A percentile compares a stretch with the other conserved stretches of the same genome.
These are phyloP conservation scores for Trachymyrmex septentrionalis DNA, from an alignment of 1,140 invertebrate species.

Conservation along the genomic window DNA sequence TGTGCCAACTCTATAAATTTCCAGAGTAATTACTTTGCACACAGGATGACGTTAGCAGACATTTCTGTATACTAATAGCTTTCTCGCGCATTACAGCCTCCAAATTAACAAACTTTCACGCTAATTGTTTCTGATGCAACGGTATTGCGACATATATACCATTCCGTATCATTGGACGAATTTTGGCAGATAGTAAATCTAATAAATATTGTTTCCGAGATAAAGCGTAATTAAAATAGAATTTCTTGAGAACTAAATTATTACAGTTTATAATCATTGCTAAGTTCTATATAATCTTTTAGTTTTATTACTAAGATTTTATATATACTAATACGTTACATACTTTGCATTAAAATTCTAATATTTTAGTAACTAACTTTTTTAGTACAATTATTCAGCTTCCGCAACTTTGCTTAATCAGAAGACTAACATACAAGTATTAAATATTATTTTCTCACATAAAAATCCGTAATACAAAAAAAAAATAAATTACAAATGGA, in stretches of 20 bases:
- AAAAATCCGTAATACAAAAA: background rate
- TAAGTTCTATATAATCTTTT: background rate
- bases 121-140: conserved; percentile 61
- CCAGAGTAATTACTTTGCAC: conserved; percentile 53
- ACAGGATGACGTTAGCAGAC: conserved; percentile 45
- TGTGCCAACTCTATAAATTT: conserved; percentile 57
- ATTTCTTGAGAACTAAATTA: background rate
- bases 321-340: too few species aligned
- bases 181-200: conserved; percentile 18
- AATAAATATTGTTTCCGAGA: conserved; percentile 25
- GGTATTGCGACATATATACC: conserved; percentile 10
- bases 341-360: background rate
- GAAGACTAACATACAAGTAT: background rate
- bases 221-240: conserved; percentile 21
- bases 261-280: background rate
- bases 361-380: background rate
- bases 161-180: conserved; percentile 3
- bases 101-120: conserved; percentile 59
- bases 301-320: background rate
- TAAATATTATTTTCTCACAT: background rate
- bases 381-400: background rate
- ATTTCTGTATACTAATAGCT: conserved; percentile 56
- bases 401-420: background rate
- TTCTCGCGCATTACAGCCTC: conserved; percentile 44
- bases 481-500: background rate